Base-by-base conservation (phyloP, 2,888 invertebrate species). In the Itoplectis maculator region DNA sequence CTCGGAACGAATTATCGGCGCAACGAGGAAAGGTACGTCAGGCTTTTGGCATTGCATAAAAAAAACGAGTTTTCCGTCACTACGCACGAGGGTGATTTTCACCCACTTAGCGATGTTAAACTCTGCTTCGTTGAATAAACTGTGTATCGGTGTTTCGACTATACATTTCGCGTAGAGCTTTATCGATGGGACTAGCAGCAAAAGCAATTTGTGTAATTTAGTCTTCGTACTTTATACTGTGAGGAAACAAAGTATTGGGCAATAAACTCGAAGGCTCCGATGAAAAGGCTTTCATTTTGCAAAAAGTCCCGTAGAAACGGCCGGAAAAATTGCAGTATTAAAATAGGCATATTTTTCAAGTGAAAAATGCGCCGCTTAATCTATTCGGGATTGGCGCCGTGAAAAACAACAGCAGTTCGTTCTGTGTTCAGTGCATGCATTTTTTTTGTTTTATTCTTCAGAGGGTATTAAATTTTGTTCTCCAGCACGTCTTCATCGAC, bases 391-490 rank as follows among this genome's bases (percentile, higher is more conserved):
- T n/a, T 29, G 1, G n/a, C 35, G 11, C 18, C 37, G 18, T n/a
- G 0, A 15, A 37, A 61, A 37, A 35, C 13, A 61, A 40, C 2
- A 15, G 15, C 15, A 0, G 11, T 18, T 18, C 15, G 15, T 15
- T 37, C 15, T 8, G 6, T 65, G n/a, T 23, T 65, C 45, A n/a
- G 65, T 20, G 18, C 18, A 18, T 40, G 63, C n/a, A 11, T 45
- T 45, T 23, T 65, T 59, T 73, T n/a, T 18, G 11, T 78, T 65
- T 20, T 74, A 54, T 65, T 69, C 23, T 15, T 65, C 23, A 65
- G 23, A 20, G 18, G 20, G 59, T 29, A 54, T 29, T 45, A 56
- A 69, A 61, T 73, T 69, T 61, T 5, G 7, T 45, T 72, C n/a
- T 45, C 23, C 29, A 72, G 45, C 29, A 6, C 6, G 29, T 59